phyloP scores from a whole-genome alignment of 2,888 invertebrate species.

The Watsonalla binaria region DNA sequence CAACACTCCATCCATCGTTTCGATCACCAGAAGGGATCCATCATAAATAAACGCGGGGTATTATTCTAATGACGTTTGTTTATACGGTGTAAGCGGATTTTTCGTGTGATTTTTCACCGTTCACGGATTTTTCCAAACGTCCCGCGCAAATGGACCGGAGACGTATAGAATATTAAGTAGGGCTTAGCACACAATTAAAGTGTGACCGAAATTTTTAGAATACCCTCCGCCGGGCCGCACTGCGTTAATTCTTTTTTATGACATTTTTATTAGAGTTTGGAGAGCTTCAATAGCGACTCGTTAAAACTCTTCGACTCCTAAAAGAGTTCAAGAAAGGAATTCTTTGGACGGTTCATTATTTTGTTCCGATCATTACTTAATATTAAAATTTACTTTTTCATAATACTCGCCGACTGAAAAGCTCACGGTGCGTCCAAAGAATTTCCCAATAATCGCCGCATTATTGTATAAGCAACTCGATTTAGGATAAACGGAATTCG shows the following conservation, averaged over 20 bases:
- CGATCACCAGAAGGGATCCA: conserved; percentile 13
- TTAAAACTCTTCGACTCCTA: conserved; percentile 61
- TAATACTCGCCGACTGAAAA: conserved; percentile 27
- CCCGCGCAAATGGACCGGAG: conserved; percentile 36
- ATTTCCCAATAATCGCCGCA: conserved; percentile 59
- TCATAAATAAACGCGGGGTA: conserved; percentile 24
- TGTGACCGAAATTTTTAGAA: conserved; percentile 33
- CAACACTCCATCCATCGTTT: neutral
- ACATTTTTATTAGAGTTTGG: conserved; percentile 67
- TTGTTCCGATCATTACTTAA: conserved; percentile 60
- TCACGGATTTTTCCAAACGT: conserved; percentile 14
- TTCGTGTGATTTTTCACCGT: conserved; percentile 28
- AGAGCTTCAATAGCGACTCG: conserved; percentile 58
- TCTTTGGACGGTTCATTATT: conserved; percentile 50
- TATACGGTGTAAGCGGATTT: conserved; percentile 29
- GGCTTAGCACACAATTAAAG: conserved; percentile 58
- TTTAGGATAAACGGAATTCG: conserved; percentile 48
- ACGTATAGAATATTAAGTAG: conserved; percentile 58
- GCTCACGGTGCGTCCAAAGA: conserved; percentile 38
- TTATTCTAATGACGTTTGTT: conserved; percentile 42
- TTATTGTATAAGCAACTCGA: conserved; percentile 55
- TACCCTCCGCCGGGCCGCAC: conserved; percentile 27
- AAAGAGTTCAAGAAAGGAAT: conserved; percentile 53
- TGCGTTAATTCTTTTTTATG: conserved; percentile 60
- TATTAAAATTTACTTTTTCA: conserved; percentile 48